Base-by-base conservation (phyloP, 2,888 invertebrate species). In the Ligdia adustata region DNA sequence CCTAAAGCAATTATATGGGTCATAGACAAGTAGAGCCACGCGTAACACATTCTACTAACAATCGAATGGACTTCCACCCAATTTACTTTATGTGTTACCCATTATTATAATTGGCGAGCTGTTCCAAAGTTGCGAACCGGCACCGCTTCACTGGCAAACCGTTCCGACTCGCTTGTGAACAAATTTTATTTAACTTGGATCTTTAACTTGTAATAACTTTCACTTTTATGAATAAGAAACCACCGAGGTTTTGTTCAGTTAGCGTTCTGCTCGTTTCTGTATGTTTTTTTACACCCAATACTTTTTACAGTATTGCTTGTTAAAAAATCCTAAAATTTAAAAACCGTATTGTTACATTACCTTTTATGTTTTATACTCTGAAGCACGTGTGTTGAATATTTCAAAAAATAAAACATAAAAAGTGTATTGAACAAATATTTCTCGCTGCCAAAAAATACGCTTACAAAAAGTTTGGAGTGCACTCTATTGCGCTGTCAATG, bases 81-180 rank as follows among this genome's bases (percentile, higher is more conserved):
- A 82, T 83, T 83, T 72, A 76, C 73, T 82, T 82, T 76, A 82
- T 77, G 78, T 78, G 75, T 77, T 75, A 76, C 66, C 79, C 78
- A 83, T 87, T 85, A 85, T 79, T 71, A 76, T 84, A 83, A 85
- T 85, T 83, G 80, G 71, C 72, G 62, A 60, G 72, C 69, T 68
- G 75, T 82, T 77, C 62, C 71, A 67, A 80, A 84, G 74, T 81
- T 71, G 65, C 59, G 57, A 64, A 58, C 58, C 55, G 57, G 65
- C 62, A 62, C 65, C 59, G 56, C 57, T 56, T 61, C 69, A 64
- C 66, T 66, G 75, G 69, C 73, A 69, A 72, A n/a, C 65, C 63
- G 66, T 26, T 62, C 35, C 31, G 64, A 69, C 67, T 67, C 64
- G 60, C 63, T 69, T 61, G 66, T 64, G 64, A 60, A 64, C 61